A percentile compares a stretch with the other conserved stretches of the same genome.
These are phyloP conservation scores for Schizothorax lantsangensis DNA, from an alignment of 2,797 vertebrate species.

Conservation along the genomic window DNA sequence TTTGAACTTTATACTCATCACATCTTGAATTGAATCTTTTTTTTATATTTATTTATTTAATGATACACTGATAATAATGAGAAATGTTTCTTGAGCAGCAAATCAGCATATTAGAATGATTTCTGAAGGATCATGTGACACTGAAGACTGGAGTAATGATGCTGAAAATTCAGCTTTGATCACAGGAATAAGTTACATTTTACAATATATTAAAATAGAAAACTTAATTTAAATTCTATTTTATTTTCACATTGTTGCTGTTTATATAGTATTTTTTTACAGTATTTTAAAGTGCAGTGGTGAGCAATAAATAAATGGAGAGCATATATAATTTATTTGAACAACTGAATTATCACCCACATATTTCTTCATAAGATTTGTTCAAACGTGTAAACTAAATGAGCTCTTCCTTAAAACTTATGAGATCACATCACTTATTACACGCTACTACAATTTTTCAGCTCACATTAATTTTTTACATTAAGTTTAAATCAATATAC, in stretches of 20 bases:
- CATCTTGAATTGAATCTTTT: background rate
- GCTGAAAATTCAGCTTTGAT: background rate
- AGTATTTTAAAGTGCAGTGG: background rate
- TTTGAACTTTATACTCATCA: background rate
- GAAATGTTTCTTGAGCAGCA: background rate
- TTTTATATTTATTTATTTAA: no score
- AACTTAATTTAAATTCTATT: background rate
- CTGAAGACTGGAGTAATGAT: background rate
- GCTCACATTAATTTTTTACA: background rate
- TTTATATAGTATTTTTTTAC: background rate
- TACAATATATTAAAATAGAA: background rate
- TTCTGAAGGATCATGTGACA: constrained; percentile 4
- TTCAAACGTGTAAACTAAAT: background rate
- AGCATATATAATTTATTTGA: background rate
- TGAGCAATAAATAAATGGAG: background rate
- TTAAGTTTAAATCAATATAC: constrained; percentile 1
- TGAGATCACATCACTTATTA: background rate
- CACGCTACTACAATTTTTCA: background rate
- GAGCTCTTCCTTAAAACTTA: background rate
- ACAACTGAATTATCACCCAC: background rate
- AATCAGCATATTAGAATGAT: background rate
- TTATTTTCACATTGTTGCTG: background rate
- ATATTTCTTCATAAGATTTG: background rate
- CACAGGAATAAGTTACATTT: background rate
- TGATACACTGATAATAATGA: background rate